A percentile compares a stretch with the other conserved stretches of the same genome.
Evolutionary conservation across 2,113 vertebrate species (phyloP).

Genomic region (Ibidorhyncha struthersii): DNA sequence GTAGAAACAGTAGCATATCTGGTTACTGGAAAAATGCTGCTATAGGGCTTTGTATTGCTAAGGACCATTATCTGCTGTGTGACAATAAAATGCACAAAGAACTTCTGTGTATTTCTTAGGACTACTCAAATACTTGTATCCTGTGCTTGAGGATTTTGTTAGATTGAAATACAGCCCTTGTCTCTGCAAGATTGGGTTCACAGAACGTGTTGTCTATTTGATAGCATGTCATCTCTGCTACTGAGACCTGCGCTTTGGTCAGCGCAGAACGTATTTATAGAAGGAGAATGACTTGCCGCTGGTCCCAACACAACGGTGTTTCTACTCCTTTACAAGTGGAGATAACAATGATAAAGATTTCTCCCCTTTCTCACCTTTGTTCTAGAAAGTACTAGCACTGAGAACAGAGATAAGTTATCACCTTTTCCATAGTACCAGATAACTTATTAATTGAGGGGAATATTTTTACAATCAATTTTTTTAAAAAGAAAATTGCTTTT

Average conservation of each 20-base stretch:
- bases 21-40: background rate
- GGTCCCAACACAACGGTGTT: background rate
- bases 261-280: background rate
- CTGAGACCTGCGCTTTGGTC: background rate
- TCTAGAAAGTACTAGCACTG: background rate
- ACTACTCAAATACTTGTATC: background rate
- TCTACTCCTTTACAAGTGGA: background rate
- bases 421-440: conserved; percentile 63
- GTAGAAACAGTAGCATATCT: background rate
- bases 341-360: background rate
- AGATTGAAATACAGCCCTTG: background rate
- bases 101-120: background rate
- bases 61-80: background rate
- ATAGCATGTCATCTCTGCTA: background rate
- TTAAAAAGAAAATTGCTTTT: conserved; percentile 48
- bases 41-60: background rate
- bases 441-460: conserved; percentile 63
- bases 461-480: conserved; percentile 26
- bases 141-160: background rate
- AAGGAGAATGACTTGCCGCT: background rate
- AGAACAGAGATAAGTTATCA: conserved; percentile 42
- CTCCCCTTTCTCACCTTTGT: background rate
- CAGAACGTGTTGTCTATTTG: background rate
- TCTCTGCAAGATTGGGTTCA: background rate
- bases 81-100: background rate